Base-by-base conservation (phyloP, 2,888 invertebrate species). In the Molorchus minor region DNA sequence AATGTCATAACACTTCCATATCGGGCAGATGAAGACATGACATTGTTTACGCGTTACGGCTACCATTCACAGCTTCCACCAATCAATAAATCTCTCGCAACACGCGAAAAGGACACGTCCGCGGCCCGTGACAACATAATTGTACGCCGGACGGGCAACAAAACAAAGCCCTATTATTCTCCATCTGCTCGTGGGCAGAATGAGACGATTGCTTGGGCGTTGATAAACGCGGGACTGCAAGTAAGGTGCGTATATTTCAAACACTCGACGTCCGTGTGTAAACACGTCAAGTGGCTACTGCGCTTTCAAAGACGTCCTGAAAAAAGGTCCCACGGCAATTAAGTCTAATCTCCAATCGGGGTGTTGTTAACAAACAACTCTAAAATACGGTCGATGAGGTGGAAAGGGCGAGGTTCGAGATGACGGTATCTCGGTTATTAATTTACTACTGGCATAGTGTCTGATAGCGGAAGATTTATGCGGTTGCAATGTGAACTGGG, bases 291-390 rank as follows among this genome's bases (percentile, higher is more conserved):
- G 52, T 52, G 49, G 38, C 52, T 52, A 52, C 52, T 19, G 40
- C 29, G 21, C 8, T 40, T 33, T 25, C 35, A 8, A 15, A 21
- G 25, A 17, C 30, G 8, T 41, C 19, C 41, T 2, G 7, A 49
- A 67, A 62, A 65, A 65, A 47, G n/a, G n/a, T 68, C 68, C 61
- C 68, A 68, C 68, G 64, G 56, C 61, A 68, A 68, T 68, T 66
- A 61, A 64, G 58, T 46, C 33, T 38, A 64, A 66, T 68, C 64
- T 65, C 25, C 56, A 54, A 62, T 67, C 65, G 49, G 43, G 53
- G 38, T 40, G 60, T 55, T 64, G 64, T 64, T 59, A 61, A 58
- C 58, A 56, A 49, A 56, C 56, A 30, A 41, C 56, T 44, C n/a
- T 51, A 21, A 51, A 21, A 38, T 25, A 25, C 17, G 20, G 41